phyloP scores from a whole-genome alignment of 1,140 invertebrate species.

The Ladona fulva region DNA sequence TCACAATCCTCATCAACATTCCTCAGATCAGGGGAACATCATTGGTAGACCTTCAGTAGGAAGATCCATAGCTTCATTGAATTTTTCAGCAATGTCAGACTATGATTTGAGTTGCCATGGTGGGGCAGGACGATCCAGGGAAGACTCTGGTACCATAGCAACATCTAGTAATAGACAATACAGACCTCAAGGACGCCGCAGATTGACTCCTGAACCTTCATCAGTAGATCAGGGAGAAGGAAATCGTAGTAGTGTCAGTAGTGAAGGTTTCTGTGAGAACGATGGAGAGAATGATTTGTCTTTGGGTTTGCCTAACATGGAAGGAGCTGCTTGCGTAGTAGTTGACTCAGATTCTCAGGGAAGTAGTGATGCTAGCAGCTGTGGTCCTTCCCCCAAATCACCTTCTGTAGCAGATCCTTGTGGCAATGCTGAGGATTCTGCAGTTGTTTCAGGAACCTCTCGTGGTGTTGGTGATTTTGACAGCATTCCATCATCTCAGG shows the following conservation, averaged over 20 bases:
- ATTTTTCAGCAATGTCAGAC: neutral
- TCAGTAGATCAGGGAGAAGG: slow-evolving; percentile 45
- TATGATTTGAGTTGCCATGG: neutral
- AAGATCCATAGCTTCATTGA: neutral
- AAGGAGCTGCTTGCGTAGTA: neutral
- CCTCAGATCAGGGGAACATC: neutral
- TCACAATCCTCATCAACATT: slow-evolving; percentile 26
- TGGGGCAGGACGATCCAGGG: neutral
- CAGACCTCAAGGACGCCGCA: neutral
- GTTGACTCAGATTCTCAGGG: slow-evolving; percentile 50
- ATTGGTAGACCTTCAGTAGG: neutral
- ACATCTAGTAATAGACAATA: neutral
- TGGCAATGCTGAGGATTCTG: neutral
- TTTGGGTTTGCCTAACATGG: neutral
- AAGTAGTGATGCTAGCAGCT: slow-evolving; percentile 26
- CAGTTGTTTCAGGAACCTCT: neutral
- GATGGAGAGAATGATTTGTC: slow-evolving; percentile 35
- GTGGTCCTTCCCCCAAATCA: neutral
- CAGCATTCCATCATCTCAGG: neutral
- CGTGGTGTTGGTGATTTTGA: neutral
- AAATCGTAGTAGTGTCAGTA: slow-evolving; percentile 85
- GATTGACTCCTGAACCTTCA: neutral
- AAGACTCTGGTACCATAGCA: neutral
- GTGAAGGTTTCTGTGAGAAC: slow-evolving; percentile 93
- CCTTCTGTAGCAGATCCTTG: neutral